Percentiles rank a stretch among this genome's conserved stretches.
Evolutionary conservation across 2,888 invertebrate species (phyloP).

Genomic region (Pharmacophagus antenor): DNA sequence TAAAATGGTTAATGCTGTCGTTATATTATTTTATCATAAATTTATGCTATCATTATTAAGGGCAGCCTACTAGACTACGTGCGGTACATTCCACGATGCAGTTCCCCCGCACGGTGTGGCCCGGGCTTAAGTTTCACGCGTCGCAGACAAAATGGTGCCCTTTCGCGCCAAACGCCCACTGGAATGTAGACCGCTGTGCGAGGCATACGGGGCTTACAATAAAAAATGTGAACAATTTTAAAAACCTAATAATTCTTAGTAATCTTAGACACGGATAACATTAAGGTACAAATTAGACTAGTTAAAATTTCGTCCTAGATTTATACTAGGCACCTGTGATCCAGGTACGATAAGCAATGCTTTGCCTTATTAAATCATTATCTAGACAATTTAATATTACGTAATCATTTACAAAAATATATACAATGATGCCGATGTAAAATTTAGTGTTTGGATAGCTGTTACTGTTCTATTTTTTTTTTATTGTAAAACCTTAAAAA

Average conservation of each 20-base stretch:
- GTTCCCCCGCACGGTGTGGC: conserved; percentile 40
- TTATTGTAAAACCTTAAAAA: not conserved
- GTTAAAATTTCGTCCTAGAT: not conserved
- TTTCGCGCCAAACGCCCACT: conserved; percentile 29
- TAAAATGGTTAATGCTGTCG: too few species aligned
- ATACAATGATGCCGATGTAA: not conserved
- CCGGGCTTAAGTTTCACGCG: conserved; percentile 36
- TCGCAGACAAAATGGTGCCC: conserved; percentile 34
- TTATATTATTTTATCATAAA: too few species aligned
- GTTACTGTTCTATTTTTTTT: not conserved
- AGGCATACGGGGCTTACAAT: not conserved
- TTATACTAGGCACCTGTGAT: not conserved
- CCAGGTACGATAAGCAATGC: not conserved
- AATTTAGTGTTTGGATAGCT: not conserved
- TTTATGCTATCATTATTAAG: conserved; percentile 33
- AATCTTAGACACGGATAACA: not conserved
- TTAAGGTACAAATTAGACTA: conserved; percentile 30
- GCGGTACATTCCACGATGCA: conserved; percentile 53
- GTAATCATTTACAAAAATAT: not conserved
- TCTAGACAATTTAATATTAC: not conserved
- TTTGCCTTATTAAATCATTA: not conserved
- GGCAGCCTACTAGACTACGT: conserved; percentile 36
- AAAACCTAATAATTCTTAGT: not conserved
- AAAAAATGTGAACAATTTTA: not conserved
- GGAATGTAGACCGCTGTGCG: conserved; percentile 14